These are phyloP conservation scores for Erpetoichthys calabaricus DNA, from an alignment of 2,797 vertebrate species.

Conservation along the genomic window DNA sequence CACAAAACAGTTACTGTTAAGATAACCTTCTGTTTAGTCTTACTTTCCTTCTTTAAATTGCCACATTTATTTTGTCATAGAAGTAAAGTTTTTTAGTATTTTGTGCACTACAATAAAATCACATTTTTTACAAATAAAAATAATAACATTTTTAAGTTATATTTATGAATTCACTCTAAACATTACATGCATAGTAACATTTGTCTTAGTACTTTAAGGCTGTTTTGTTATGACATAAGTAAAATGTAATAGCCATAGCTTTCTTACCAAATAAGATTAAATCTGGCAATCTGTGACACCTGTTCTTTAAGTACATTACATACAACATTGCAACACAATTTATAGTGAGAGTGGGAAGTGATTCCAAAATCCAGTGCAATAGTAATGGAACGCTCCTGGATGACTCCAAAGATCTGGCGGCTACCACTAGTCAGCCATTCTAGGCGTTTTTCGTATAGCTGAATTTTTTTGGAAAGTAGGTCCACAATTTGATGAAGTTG, in stretches of 20 bases:
- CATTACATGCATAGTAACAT: too few relatives aligned
- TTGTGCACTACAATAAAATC: too few relatives aligned
- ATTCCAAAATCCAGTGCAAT: conserved; percentile 46
- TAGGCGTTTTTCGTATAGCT: conserved; percentile 41
- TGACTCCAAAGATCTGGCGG: conserved; percentile 56
- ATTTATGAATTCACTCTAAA: too few relatives aligned
- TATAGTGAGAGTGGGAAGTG: conserved; percentile 26
- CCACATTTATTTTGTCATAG: too few relatives aligned
- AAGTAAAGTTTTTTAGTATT: too few relatives aligned
- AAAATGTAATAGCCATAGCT: not conserved
- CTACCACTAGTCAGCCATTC: conserved; percentile 55
- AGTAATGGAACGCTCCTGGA: conserved; percentile 42
- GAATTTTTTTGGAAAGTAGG: conserved; percentile 32
- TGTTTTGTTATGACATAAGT: too few relatives aligned
- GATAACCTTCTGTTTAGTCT: too few relatives aligned
- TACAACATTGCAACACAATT: conserved; percentile 38
- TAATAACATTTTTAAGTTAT: too few relatives aligned
- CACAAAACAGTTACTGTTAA: too few relatives aligned
- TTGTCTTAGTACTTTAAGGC: too few relatives aligned
- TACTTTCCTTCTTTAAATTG: too few relatives aligned
- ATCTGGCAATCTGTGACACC: conserved; percentile 39
- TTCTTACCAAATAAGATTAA: conserved; percentile 57
- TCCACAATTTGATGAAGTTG: conserved; percentile 38
- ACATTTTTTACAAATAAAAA: too few relatives aligned
- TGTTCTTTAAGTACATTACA: conserved; percentile 49